Evolutionary conservation across 2,888 invertebrate genomes (phyloP).

Genomic region (Spisula subtruncata): DNA sequence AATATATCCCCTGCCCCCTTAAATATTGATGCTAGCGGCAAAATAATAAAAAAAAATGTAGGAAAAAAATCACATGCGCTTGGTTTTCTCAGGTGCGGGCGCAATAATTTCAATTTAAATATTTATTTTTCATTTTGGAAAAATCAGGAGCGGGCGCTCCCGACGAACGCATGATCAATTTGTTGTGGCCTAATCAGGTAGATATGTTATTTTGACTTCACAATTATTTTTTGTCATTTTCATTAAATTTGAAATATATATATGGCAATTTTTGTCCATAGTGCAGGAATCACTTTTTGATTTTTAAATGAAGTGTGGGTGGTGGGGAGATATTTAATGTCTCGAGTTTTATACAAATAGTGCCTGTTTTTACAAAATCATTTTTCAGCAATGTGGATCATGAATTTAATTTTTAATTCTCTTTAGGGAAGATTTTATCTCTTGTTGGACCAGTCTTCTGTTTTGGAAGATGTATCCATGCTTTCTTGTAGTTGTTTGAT

Average conservation of each 20-base stretch:
- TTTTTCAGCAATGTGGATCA: background rate
- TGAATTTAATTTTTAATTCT: background rate
- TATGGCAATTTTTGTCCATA: background rate
- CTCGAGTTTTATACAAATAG: background rate
- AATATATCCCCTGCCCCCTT: too few species aligned
- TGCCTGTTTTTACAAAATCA: slow-evolving; percentile 17
- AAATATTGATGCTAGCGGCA: too few species aligned
- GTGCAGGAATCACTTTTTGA: background rate
- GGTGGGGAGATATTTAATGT: background rate
- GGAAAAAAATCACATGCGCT: too few species aligned
- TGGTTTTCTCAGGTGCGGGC: too few species aligned
- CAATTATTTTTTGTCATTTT: background rate
- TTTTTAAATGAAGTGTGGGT: background rate
- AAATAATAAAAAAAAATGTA: too few species aligned
- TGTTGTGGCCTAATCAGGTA: slow-evolving; percentile 30
- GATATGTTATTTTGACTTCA: slow-evolving; percentile 1
- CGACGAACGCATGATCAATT: too few species aligned
- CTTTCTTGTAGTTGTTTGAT: background rate
- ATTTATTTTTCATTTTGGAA: too few species aligned
- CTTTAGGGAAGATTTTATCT: background rate
- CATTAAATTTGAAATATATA: background rate
- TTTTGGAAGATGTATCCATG: background rate
- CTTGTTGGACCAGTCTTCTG: background rate
- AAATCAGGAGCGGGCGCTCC: too few species aligned
- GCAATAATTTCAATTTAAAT: too few species aligned